These are phyloP conservation scores for Erethizon dorsatum DNA, from an alignment of 2,797 vertebrate species.

Conservation along the genomic window DNA sequence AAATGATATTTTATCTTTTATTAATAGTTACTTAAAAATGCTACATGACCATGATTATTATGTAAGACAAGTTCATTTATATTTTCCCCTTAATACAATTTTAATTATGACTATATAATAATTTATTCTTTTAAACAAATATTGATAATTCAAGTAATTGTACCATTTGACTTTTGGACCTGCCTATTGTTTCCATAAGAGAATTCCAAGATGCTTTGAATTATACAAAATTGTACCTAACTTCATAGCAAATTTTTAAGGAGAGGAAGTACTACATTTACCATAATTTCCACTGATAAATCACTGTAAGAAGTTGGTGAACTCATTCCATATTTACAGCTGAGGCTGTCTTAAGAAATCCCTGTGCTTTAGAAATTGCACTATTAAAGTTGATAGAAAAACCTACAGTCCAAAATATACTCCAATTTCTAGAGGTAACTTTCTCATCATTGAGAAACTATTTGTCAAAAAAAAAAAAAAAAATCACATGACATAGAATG, in stretches of 20 bases:
- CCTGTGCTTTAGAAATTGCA: background rate
- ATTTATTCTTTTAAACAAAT: background rate
- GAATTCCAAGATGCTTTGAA: background rate
- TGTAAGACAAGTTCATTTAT: background rate
- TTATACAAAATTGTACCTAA: background rate
- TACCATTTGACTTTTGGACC: background rate
- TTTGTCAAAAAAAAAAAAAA: background rate
- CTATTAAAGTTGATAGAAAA: constrained; percentile 15
- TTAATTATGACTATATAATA: background rate
- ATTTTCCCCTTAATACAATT: background rate
- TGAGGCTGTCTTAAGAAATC: background rate
- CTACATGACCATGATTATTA: background rate
- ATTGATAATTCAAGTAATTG: background rate
- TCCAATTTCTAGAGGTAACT: background rate
- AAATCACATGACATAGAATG: background rate
- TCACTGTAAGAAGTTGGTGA: background rate
- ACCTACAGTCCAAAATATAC: background rate
- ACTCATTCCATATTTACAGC: background rate
- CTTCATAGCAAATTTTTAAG: background rate
- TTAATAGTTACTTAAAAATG: background rate
- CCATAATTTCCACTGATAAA: background rate
- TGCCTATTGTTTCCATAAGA: background rate
- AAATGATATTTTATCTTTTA: background rate
- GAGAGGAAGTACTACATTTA: background rate
- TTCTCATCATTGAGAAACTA: background rate